These are phyloP conservation scores for Chelonoidis abingdonii DNA, from an alignment of 2,113 vertebrate species.

Conservation along the genomic window DNA sequence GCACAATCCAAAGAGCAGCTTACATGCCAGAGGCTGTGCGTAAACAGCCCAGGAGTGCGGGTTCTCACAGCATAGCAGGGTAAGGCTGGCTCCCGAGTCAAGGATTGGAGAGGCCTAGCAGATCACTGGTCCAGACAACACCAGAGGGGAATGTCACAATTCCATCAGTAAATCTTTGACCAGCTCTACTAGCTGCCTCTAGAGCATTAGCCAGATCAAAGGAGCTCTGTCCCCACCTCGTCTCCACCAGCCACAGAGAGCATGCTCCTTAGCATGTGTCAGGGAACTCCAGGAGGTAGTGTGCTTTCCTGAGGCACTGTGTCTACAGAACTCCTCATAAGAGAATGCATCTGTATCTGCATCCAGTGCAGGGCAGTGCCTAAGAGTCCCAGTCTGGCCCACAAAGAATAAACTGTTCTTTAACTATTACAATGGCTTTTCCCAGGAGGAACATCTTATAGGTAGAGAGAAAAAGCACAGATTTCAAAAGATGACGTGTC, in stretches of 20 bases:
- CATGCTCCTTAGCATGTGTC: background rate
- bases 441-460: background rate
- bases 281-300: background rate
- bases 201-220: background rate
- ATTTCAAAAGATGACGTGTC: background rate
- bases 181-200: background rate
- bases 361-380: background rate
- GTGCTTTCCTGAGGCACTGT: background rate
- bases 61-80: no score
- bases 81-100: no score
- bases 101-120: no score
- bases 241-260: background rate
- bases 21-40: no score
- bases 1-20: no score
- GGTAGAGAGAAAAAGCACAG: background rate
- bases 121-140: no score
- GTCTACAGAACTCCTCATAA: background rate
- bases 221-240: background rate
- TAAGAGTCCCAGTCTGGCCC: background rate
- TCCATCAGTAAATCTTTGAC: background rate
- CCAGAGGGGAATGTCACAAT: no score
- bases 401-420: slow-evolving; percentile 4
- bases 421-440: background rate
- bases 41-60: no score
- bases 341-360: background rate